phyloP scores from a whole-genome alignment of 1,140 invertebrate genomes.

The Trichonephila clavata region DNA sequence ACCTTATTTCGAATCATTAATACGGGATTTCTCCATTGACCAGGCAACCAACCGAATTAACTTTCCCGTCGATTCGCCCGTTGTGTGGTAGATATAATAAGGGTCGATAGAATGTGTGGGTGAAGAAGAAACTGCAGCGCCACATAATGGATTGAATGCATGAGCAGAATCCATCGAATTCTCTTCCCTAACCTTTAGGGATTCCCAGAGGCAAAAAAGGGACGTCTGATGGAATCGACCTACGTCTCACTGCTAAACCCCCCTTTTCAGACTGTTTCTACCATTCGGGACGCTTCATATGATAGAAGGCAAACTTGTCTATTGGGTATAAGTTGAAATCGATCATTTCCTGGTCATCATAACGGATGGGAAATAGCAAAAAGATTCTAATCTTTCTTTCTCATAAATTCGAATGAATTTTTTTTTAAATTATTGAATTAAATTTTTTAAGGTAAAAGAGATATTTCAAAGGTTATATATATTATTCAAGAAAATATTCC shows the following conservation, averaged over 20 bases:
- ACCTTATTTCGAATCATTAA: neutral
- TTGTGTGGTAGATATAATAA: neutral
- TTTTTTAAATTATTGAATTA: too few species aligned
- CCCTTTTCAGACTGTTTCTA: neutral
- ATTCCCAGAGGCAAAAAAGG: slow-evolving; percentile 38
- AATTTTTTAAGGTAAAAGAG: too few species aligned
- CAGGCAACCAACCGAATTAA: neutral
- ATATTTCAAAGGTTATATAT: too few species aligned
- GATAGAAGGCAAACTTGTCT: slow-evolving; percentile 21
- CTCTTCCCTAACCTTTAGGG: slow-evolving; percentile 8
- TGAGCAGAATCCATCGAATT: slow-evolving; percentile 17
- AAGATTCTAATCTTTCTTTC: too few species aligned
- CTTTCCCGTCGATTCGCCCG: neutral
- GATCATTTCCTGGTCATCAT: slow-evolving; percentile 10
- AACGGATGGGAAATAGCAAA: neutral
- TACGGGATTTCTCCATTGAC: neutral
- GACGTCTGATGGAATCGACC: slow-evolving; percentile 30
- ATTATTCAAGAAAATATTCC: too few species aligned
- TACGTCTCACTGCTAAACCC: neutral
- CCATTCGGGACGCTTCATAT: neutral
- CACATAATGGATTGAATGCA: slow-evolving; percentile 30
- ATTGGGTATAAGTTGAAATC: slow-evolving; percentile 2
- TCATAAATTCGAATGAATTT: too few species aligned
- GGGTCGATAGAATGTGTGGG: slow-evolving; percentile 21
- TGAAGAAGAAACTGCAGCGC: slow-evolving; percentile 3